A percentile compares a stretch with the other conserved stretches of the same genome.
These are phyloP conservation scores for Todiramphus saurophagus DNA, from an alignment of 2,113 vertebrate genomes.

Conservation along the genomic window DNA sequence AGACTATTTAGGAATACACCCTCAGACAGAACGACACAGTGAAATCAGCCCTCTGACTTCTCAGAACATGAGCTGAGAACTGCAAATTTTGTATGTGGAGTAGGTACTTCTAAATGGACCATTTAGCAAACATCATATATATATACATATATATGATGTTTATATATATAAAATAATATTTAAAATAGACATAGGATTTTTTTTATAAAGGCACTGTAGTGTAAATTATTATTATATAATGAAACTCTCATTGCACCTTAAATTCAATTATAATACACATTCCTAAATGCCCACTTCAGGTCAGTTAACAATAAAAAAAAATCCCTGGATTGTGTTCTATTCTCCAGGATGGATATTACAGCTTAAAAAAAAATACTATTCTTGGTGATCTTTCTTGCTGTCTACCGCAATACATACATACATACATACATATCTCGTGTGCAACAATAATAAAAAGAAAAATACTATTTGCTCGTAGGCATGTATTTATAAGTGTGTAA, in stretches of 20 bases:
- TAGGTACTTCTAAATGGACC: neutral
- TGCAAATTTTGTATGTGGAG: neutral
- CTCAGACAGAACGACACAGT: neutral
- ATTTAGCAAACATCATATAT: neutral
- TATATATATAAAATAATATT: neutral
- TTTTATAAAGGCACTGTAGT: neutral
- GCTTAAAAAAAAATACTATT: neutral
- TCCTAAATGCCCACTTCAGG: neutral
- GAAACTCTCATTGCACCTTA: neutral
- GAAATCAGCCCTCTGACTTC: neutral
- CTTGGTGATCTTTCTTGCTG: neutral
- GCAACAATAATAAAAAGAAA: neutral
- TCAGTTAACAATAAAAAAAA: neutral
- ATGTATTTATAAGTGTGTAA: neutral
- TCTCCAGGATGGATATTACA: neutral
- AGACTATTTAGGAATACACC: neutral
- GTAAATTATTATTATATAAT: neutral
- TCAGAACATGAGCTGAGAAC: neutral
- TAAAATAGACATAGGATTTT: neutral
- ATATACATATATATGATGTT: too few species aligned
- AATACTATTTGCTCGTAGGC: neutral
- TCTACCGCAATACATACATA: neutral
- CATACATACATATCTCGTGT: neutral
- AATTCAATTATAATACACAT: neutral
- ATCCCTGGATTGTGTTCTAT: neutral